Evolutionary conservation across 2,888 invertebrate species (phyloP).

Genomic region (Hirudinaria manillensis): DNA sequence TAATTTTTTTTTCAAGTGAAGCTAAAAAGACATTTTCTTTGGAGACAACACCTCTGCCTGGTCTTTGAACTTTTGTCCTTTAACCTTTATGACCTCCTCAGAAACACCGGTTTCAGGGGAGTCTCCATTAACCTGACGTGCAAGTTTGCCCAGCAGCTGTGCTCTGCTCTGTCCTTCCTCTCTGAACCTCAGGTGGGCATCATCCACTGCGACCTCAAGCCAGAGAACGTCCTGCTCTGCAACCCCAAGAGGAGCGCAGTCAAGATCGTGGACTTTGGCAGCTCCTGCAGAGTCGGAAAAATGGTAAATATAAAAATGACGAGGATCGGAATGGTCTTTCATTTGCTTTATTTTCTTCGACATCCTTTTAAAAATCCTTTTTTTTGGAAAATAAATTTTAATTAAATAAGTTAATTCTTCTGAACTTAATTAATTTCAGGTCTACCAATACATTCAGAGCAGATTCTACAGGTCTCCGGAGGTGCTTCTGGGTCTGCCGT

Average conservation of each 20-base stretch:
- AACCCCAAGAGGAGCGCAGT: slow-evolving; percentile 99
- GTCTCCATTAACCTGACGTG: slow-evolving; percentile 97
- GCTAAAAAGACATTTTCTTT: slow-evolving; percentile 99
- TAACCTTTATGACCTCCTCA: slow-evolving; percentile 95
- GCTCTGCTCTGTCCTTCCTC: slow-evolving; percentile 96
- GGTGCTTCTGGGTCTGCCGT: slow-evolving; percentile 93
- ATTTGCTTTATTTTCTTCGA: no score
- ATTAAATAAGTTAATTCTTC: no score
- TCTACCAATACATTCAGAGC: slow-evolving; percentile 99
- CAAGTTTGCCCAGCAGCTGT: slow-evolving; percentile 98
- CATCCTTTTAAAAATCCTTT: no score
- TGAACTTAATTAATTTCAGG: slow-evolving; percentile 63
- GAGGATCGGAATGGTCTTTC: no score
- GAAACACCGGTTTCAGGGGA: slow-evolving; percentile 99
- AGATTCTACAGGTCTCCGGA: slow-evolving; percentile 78
- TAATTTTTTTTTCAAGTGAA: slow-evolving; percentile 60
- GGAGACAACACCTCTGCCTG: slow-evolving; percentile 94
- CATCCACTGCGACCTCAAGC: slow-evolving; percentile 77
- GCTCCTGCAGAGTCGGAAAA: slow-evolving; percentile 98
- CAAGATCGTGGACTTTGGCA: slow-evolving; percentile 99
- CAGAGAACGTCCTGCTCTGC: slow-evolving; percentile 98
- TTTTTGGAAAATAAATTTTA: no score
- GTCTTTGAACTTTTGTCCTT: slow-evolving; percentile 99
- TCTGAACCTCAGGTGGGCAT: slow-evolving; percentile 93
- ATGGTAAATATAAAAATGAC: slow-evolving; percentile 62